A percentile compares a stretch with the other conserved stretches of the same genome.
These are phyloP conservation scores for Plutomurus gul DNA, from an alignment of 1,140 invertebrate genomes.

Conservation along the genomic window DNA sequence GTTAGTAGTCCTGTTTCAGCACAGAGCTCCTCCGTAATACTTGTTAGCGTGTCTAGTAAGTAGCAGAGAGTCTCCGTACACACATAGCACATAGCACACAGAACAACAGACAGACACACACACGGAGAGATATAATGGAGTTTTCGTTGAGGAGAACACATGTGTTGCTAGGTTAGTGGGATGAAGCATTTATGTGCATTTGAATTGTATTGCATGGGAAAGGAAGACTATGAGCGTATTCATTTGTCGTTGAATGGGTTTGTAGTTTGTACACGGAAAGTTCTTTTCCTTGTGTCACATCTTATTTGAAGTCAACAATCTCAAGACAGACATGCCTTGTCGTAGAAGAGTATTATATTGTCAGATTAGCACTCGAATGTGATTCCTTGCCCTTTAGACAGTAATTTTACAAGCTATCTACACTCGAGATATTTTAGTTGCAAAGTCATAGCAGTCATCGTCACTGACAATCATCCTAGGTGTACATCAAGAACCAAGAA, in stretches of 20 bases:
- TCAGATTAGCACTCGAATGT: neutral
- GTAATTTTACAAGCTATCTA: neutral
- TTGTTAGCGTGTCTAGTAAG: too few relatives aligned
- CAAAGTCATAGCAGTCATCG: neutral
- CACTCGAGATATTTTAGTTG: neutral
- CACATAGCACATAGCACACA: too few relatives aligned
- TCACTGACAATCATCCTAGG: slow-evolving; percentile 10
- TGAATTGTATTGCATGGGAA: too few relatives aligned
- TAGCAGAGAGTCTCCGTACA: too few relatives aligned
- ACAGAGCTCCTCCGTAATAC: too few relatives aligned
- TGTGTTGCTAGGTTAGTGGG: too few relatives aligned
- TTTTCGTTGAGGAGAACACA: too few relatives aligned
- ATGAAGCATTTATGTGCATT: too few relatives aligned
- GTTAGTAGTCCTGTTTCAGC: too few relatives aligned
- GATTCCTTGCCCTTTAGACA: neutral
- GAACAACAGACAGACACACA: too few relatives aligned
- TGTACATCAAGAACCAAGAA: neutral
- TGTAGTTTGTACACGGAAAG: too few relatives aligned
- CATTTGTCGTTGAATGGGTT: neutral
- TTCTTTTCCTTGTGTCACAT: neutral
- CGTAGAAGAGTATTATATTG: neutral
- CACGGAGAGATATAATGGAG: too few relatives aligned
- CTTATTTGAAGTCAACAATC: slow-evolving; percentile 8
- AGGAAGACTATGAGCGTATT: neutral
- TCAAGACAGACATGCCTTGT: neutral